phyloP scores from a whole-genome alignment of 2,888 invertebrate species.

The Drosophila birchii region DNA sequence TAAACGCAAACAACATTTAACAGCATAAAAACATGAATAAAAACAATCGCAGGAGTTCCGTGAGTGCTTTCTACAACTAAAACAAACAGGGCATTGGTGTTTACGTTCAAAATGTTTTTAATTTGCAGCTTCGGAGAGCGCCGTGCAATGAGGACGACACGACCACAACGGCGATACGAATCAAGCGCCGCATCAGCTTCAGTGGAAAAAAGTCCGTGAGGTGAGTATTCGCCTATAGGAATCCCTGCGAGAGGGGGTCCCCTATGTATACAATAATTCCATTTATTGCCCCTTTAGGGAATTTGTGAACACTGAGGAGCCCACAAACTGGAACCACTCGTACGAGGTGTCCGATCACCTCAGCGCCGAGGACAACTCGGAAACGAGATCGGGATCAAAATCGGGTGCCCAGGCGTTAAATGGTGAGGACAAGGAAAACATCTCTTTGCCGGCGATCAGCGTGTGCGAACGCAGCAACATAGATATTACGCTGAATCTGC shows the following conservation, averaged over 20 bases:
- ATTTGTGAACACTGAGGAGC: constrained; percentile 59
- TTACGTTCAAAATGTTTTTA: not conserved
- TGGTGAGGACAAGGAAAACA: constrained; percentile 50
- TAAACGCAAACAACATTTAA: constrained; percentile 16
- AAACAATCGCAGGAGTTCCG: constrained; percentile 59
- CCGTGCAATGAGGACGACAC: constrained; percentile 19
- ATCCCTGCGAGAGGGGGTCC: not conserved
- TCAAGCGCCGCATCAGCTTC: constrained; percentile 68
- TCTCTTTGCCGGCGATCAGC: not conserved
- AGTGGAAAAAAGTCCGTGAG: constrained; percentile 67
- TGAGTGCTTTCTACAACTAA: constrained; percentile 21
- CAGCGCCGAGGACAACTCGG: constrained; percentile 55
- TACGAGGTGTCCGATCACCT: constrained; percentile 66
- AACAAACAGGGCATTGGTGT: not conserved
- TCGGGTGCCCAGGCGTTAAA: not conserved
- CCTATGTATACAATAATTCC: not conserved
- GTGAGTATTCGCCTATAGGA: constrained; percentile 37
- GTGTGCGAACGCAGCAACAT: not conserved
- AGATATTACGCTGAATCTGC: constrained; percentile 50
- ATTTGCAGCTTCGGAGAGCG: constrained; percentile 48
- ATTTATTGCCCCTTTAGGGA: constrained; percentile 45
- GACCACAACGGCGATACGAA: constrained; percentile 5
- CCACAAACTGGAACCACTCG: constrained; percentile 59
- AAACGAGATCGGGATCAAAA: not conserved
- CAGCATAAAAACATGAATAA: constrained; percentile 44